phyloP scores from a whole-genome alignment of 2,113 vertebrate species.

The Nipponia nippon region DNA sequence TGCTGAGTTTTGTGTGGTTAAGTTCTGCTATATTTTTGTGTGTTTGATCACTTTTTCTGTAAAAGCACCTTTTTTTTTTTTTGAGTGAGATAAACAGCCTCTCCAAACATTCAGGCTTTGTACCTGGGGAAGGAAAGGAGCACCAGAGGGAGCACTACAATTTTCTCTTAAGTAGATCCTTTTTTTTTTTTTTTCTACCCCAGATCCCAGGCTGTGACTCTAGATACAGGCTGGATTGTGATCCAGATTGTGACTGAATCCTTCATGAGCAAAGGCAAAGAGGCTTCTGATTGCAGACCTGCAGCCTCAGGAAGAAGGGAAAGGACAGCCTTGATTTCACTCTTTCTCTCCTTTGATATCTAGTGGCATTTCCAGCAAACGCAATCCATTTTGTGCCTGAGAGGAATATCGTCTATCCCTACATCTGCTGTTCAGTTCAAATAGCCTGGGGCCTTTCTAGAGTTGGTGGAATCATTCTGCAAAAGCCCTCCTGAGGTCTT shows the following conservation, averaged over 20 bases:
- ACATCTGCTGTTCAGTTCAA: not conserved
- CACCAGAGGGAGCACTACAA: not conserved
- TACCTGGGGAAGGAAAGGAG: not conserved
- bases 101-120: not conserved
- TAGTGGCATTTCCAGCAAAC: not conserved
- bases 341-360: not conserved
- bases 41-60: not conserved
- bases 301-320: not conserved
- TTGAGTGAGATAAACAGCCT: not conserved
- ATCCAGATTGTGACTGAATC: not conserved
- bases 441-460: not conserved
- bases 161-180: not conserved
- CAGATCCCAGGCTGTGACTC: not conserved
- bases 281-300: not conserved
- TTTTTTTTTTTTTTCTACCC: not conserved
- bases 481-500: slow-evolving; percentile 1
- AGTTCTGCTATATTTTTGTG: not conserved
- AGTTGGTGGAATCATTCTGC: not conserved
- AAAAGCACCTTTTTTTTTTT: not conserved
- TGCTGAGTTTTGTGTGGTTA: not conserved
- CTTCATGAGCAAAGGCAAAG: not conserved
- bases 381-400: not conserved
- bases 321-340: not conserved
- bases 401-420: not conserved
- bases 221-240: not conserved